Conservation (phyloP, 2,888 invertebrate species). For the Belgica antarctica region DNA sequence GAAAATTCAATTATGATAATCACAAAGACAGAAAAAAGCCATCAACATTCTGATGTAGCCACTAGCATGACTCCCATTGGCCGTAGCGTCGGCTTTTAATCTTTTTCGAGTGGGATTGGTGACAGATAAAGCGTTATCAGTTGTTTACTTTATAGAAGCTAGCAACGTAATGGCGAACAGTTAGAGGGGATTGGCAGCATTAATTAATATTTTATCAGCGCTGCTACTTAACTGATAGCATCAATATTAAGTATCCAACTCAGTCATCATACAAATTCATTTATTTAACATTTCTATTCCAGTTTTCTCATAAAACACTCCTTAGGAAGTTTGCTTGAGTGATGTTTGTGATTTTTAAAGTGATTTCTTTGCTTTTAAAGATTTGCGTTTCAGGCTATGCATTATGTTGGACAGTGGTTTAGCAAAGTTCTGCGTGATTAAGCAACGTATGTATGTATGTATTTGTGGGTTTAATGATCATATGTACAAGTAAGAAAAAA, state of each 20-base stretch:
- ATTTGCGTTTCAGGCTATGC: too few species aligned
- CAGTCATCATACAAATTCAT: background rate
- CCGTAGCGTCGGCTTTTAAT: background rate
- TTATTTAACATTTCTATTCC: background rate
- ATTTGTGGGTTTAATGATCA: too few species aligned
- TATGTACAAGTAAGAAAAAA: too few species aligned
- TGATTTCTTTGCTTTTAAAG: too few species aligned
- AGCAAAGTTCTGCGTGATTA: too few species aligned
- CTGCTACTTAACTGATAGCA: background rate
- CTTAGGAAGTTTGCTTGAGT: too few species aligned
- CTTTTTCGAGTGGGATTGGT: background rate
- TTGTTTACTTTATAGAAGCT: slow-evolving; percentile 6
- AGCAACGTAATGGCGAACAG: background rate
- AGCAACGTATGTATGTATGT: too few species aligned
- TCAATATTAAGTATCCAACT: background rate
- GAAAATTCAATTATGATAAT: slow-evolving; percentile 37
- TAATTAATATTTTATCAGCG: background rate
- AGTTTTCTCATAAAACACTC: background rate
- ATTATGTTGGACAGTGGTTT: too few species aligned
- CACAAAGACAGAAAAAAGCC: background rate
- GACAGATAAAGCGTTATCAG: background rate
- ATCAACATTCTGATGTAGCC: too few species aligned
- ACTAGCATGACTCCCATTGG: slow-evolving; percentile 1
- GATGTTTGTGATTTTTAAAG: too few species aligned
- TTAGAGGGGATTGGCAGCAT: background rate